Conservation (phyloP, 2,113 vertebrate genomes). For the Burhinus oedicnemus region DNA sequence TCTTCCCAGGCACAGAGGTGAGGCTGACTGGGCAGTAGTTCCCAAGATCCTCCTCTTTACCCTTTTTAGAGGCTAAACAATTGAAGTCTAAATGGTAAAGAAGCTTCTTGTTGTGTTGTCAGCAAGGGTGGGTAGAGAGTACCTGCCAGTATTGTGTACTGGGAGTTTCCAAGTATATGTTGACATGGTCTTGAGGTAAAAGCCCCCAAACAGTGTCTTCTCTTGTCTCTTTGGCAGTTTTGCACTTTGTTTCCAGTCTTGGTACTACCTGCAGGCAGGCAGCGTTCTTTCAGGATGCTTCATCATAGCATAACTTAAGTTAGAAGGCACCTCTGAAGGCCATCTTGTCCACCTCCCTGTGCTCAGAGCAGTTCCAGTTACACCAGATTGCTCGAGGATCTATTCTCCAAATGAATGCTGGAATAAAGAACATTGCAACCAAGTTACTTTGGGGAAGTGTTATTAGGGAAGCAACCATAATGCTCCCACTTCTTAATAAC, state of each 20-base stretch:
- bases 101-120: background rate
- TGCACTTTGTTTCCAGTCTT: background rate
- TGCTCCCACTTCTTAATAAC: background rate
- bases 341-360: background rate
- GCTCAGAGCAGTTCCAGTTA: background rate
- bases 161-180: background rate
- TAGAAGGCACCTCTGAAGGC: background rate
- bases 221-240: background rate
- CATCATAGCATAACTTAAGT: background rate
- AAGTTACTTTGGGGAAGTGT: background rate
- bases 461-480: background rate
- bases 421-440: background rate
- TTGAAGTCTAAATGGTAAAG: background rate
- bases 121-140: background rate
- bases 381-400: background rate
- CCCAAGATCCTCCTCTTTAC: background rate
- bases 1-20: background rate
- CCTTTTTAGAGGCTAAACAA: background rate
- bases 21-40: background rate
- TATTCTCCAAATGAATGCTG: background rate
- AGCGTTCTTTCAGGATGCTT: background rate
- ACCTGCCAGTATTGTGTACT: background rate
- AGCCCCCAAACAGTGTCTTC: background rate
- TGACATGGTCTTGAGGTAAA: background rate
- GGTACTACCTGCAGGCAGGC: background rate